phyloP scores from a whole-genome alignment of 2,797 vertebrate species.

The Sebastes miniatus region DNA sequence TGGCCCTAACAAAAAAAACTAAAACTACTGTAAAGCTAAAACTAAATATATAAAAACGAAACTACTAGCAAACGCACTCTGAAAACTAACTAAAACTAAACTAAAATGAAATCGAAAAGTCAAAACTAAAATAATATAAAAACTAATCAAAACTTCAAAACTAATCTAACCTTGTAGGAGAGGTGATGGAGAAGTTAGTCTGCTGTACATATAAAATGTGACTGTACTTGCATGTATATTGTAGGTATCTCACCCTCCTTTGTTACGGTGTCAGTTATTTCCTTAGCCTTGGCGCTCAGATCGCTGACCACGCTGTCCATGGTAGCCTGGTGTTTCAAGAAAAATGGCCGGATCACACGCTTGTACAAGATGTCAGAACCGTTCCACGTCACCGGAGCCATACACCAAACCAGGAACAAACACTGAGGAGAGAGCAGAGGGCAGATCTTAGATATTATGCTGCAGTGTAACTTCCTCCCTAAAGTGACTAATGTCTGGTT shows the following conservation, averaged over 20 bases:
- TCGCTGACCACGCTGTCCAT: conserved; percentile 86
- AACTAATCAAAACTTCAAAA: no score
- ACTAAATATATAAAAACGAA: no score
- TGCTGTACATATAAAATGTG: not conserved
- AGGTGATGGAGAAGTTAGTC: not conserved
- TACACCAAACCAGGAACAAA: conserved; percentile 95
- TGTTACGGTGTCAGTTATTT: conserved; percentile 76
- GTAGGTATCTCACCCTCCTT: conserved; percentile 83
- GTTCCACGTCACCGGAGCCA: conserved; percentile 92
- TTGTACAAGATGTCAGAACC: conserved; percentile 89
- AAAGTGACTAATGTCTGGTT: not conserved
- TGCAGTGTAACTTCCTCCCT: not conserved
- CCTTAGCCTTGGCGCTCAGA: conserved; percentile 83
- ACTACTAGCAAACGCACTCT: no score
- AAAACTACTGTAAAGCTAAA: no score
- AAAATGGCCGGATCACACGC: conserved; percentile 87
- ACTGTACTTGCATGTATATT: conserved; percentile 43
- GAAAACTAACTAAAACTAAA: no score
- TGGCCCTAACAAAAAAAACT: no score
- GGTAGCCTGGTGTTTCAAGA: conserved; percentile 86
- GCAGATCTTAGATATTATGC: not conserved
- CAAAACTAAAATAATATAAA: no score
- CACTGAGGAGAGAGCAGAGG: conserved; percentile 78
- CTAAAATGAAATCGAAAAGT: no score
- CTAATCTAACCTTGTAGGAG: no score